Percentiles rank a stretch among this genome's conserved stretches.
phyloP scores from a whole-genome alignment of 2,888 invertebrate species.

The Aproaerema taeniolella region DNA sequence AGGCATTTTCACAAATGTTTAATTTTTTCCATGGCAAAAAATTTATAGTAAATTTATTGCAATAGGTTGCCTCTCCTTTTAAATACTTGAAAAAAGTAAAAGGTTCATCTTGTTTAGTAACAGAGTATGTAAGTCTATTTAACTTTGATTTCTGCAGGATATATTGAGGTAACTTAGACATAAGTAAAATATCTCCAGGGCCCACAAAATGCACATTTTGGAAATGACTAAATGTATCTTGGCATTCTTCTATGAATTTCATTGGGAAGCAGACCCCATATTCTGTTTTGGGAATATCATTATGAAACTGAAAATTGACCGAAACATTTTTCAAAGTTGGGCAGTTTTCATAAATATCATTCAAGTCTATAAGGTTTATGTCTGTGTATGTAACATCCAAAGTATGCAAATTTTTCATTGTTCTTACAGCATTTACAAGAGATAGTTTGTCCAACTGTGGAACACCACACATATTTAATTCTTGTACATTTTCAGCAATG shows the following conservation, averaged over 20 bases:
- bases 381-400: conserved; percentile 55
- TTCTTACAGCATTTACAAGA: conserved; percentile 38
- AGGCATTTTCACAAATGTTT: not conserved
- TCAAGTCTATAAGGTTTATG: conserved; percentile 43
- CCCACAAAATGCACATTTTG: conserved; percentile 52
- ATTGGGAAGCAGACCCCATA: too few relatives aligned
- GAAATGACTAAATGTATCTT: conserved; percentile 44
- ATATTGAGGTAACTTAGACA: conserved; percentile 31
- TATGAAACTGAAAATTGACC: conserved; percentile 43
- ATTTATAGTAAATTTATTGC: conserved; percentile 31
- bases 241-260: conserved; percentile 30
- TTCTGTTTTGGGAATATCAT: too few relatives aligned
- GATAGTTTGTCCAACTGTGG: conserved; percentile 39
- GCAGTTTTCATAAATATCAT: conserved; percentile 41
- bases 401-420: conserved; percentile 38
- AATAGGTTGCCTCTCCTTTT: conserved; percentile 21
- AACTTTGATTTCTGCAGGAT: conserved; percentile 38
- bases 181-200: conserved; percentile 35
- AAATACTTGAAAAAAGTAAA: conserved; percentile 18
- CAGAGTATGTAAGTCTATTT: conserved; percentile 37
- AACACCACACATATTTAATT: conserved; percentile 46
- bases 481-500: conserved; percentile 38
- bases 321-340: conserved; percentile 46
- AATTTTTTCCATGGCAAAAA: conserved; percentile 33
- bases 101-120: conserved; percentile 27